A percentile compares a stretch with the other conserved stretches of the same genome.
Evolutionary conservation across 2,797 vertebrate genomes (phyloP).

Genomic region (Platyrinchus mystaceus): DNA sequence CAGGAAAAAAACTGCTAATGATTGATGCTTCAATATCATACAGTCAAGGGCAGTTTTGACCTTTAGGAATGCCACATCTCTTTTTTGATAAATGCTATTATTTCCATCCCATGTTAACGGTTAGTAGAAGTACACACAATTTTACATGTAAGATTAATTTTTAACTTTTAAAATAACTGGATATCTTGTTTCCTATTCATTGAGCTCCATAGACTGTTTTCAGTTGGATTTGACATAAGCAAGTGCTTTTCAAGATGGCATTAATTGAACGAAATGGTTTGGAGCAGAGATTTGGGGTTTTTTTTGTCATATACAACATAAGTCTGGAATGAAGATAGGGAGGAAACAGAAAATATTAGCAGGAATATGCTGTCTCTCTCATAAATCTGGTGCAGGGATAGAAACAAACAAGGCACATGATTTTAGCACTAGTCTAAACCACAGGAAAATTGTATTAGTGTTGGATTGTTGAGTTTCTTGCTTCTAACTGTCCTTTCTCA

Average conservation of each 20-base stretch:
- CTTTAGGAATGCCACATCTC: background rate
- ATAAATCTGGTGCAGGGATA: background rate
- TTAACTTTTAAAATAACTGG: background rate
- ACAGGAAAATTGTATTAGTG: background rate
- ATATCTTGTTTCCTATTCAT: background rate
- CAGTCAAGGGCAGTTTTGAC: background rate
- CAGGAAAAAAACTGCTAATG: background rate
- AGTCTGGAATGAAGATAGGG: background rate
- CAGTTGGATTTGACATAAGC: background rate
- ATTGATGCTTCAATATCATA: background rate
- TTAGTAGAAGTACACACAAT: background rate
- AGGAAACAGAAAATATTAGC: background rate
- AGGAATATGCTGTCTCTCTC: background rate
- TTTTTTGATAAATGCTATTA: background rate
- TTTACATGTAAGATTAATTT: background rate
- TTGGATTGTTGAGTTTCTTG: background rate
- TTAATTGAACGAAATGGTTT: background rate
- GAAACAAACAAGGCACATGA: background rate
- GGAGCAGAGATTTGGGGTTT: background rate
- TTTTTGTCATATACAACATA: background rate
- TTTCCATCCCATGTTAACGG: background rate
- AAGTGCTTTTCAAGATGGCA: background rate
- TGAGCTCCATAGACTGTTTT: background rate
- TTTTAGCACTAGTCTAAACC: background rate
- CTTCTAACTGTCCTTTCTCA: background rate